A percentile compares a stretch with the other conserved stretches of the same genome.
Evolutionary conservation across 2,888 invertebrate genomes (phyloP).

Genomic region (Hololepta plana): DNA sequence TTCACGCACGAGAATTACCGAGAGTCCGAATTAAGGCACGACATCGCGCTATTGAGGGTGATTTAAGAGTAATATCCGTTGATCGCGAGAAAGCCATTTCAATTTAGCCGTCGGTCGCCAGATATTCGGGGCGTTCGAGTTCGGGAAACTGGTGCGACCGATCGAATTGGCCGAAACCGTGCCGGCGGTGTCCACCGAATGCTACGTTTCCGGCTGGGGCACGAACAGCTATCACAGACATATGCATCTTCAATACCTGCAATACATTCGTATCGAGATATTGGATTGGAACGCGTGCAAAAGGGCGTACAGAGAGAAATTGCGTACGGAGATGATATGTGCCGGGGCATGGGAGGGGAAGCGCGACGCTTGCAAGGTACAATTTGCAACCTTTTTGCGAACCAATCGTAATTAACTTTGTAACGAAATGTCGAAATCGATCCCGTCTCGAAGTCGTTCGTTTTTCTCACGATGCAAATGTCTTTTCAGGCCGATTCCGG

Average conservation of each 20-base stretch:
- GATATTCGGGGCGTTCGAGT: too few species aligned
- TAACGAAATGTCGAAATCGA: not conserved
- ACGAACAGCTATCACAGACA: too few species aligned
- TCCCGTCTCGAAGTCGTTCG: not conserved
- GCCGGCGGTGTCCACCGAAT: constrained; percentile 3
- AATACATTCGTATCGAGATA: too few species aligned
- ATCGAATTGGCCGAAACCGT: constrained; percentile 4
- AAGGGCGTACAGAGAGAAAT: too few species aligned
- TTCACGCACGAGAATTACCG: constrained; percentile 7
- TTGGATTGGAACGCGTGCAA: too few species aligned
- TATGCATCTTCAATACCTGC: too few species aligned
- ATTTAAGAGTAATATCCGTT: too few species aligned
- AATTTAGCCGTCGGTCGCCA: too few species aligned
- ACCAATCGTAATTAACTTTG: not conserved
- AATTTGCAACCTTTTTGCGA: too few species aligned
- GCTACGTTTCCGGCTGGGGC: constrained; percentile 7
- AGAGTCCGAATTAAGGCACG: constrained; percentile 5
- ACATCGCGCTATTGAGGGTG: constrained; percentile 7
- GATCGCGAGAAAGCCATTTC: too few species aligned
- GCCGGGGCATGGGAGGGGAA: constrained; percentile 12
- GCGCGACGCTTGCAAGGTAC: constrained; percentile 15
- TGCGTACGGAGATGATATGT: too few species aligned
- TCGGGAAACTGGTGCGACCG: too few species aligned
- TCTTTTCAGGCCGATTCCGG: constrained; percentile 17
- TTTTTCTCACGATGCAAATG: not conserved